Evolutionary conservation across 2,888 invertebrate genomes (phyloP).

Genomic region (Phengaris arion): DNA sequence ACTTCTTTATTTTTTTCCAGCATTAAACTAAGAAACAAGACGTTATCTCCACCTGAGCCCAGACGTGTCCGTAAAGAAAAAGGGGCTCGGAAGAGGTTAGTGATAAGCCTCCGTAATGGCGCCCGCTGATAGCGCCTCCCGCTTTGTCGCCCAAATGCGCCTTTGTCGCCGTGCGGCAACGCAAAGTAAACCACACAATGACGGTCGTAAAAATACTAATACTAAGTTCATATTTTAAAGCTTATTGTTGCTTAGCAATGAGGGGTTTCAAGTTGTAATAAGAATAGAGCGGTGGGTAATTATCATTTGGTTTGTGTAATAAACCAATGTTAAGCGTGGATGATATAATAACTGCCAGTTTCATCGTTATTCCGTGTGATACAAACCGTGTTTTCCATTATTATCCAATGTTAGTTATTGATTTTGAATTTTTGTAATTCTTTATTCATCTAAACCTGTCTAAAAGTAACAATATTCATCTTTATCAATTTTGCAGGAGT

Average conservation of each 20-base stretch:
- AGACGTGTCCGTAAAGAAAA: conserved; percentile 79
- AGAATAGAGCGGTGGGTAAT: neutral
- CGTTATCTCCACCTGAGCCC: conserved; percentile 51
- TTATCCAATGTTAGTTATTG: too few relatives aligned
- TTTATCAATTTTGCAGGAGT: neutral
- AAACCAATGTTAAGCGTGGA: neutral
- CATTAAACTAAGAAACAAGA: conserved; percentile 10
- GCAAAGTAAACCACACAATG: conserved; percentile 58
- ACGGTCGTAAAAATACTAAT: conserved; percentile 45
- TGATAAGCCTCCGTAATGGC: conserved; percentile 80
- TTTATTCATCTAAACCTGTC: too few relatives aligned
- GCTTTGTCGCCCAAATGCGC: conserved; percentile 76
- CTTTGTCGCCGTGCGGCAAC: conserved; percentile 66
- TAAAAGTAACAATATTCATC: neutral
- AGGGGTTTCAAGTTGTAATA: neutral
- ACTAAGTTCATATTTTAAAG: conserved; percentile 19
- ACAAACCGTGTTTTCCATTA: too few relatives aligned
- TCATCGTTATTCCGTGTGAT: too few relatives aligned
- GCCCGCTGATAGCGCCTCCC: conserved; percentile 74
- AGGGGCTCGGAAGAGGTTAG: conserved; percentile 67
- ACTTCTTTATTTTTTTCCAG: neutral
- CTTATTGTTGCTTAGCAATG: neutral
- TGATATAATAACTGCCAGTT: too few relatives aligned
- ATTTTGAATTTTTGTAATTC: too few relatives aligned
- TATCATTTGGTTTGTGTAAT: neutral